Base-by-base conservation (phyloP, 1,140 invertebrate genomes). In the Brachionus koreanus region DNA sequence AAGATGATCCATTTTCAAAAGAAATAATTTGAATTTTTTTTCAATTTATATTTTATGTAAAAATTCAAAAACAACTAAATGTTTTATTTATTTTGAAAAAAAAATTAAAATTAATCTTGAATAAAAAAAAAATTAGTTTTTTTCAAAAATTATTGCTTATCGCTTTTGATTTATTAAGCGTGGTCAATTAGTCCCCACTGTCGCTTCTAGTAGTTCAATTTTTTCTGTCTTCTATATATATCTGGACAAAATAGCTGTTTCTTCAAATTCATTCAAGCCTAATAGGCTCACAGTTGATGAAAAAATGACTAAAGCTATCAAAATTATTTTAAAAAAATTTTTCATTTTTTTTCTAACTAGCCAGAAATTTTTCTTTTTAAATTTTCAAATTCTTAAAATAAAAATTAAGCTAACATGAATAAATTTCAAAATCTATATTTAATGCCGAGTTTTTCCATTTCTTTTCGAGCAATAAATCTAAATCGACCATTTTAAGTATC, bases 1-100 rank as follows among this genome's bases (percentile, higher is more conserved):
- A 9, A 19, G 49, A 57, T n/a, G 6, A 57, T 79, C 76, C 74
- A 77, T 61, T 57, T 77, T 69, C 29, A 29, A 19, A 42, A 10
- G 7, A 57, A 19, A 57, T 57, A 19, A 23, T 57, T 57, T 57
- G 3, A 19, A 16, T 10, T 57, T 52, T 23, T 52, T 52, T 57
- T 57, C 6, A 25, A 69, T 69, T 65, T 67, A 49, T 49, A 19
- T 19, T 57, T 57, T 23, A 57, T 19, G 16, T 16, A 57, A 57
- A 57, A 57, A 57, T 19, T 57, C 19, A n/a, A 57, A 57, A 57
- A 57, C 6, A 57, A 57, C 16, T 57, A 23, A 57, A 57, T 57
- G 49, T 57, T 57, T 57, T 57, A 57, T 57, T 57, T 23, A 9
- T 57, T 57, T 0, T 57, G 49, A 57, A 57, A 57, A 19, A n/a